Conservation (phyloP, 2,113 vertebrate species). For the Triplophysa rosa region DNA sequence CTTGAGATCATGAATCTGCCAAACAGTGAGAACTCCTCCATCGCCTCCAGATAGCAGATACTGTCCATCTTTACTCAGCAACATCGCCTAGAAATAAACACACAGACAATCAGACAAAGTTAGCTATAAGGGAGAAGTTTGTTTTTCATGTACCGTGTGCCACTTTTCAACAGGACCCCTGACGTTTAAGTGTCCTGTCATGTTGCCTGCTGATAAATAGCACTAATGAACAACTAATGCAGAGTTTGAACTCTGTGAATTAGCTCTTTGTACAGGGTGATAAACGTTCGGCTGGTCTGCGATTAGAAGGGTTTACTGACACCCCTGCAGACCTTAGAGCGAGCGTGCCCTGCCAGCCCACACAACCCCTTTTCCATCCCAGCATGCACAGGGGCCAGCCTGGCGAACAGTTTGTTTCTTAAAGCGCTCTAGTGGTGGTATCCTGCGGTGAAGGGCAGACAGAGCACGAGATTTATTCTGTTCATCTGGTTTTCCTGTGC, state of each 20-base stretch:
- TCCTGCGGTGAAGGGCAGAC: constrained; percentile 61
- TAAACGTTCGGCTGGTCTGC: constrained; percentile 15
- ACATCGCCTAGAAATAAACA: constrained; percentile 79
- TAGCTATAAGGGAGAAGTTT: not conserved
- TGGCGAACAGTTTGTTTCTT: constrained; percentile 36
- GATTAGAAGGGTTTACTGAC: constrained; percentile 26
- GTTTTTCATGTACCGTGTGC: not conserved
- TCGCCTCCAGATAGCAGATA: constrained; percentile 95
- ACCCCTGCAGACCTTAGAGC: constrained; percentile 26
- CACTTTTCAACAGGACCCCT: not conserved
- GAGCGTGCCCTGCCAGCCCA: not conserved
- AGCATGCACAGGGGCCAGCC: constrained; percentile 22
- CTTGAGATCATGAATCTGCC: constrained; percentile 89
- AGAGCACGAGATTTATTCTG: constrained; percentile 67
- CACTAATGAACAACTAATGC: constrained; percentile 1
- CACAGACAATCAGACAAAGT: not conserved
- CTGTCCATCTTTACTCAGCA: constrained; percentile 93
- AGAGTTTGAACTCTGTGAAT: not conserved
- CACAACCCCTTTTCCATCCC: constrained; percentile 17
- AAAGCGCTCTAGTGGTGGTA: constrained; percentile 61
- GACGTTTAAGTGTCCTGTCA: constrained; percentile 20
- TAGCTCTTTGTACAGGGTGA: constrained; percentile 16
- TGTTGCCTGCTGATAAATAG: constrained; percentile 24
- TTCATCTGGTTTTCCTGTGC: constrained; percentile 70
- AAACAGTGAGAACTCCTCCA: constrained; percentile 84